These are phyloP conservation scores for Zophobas atratus DNA, from an alignment of 1,140 invertebrate genomes.

Conservation along the genomic window DNA sequence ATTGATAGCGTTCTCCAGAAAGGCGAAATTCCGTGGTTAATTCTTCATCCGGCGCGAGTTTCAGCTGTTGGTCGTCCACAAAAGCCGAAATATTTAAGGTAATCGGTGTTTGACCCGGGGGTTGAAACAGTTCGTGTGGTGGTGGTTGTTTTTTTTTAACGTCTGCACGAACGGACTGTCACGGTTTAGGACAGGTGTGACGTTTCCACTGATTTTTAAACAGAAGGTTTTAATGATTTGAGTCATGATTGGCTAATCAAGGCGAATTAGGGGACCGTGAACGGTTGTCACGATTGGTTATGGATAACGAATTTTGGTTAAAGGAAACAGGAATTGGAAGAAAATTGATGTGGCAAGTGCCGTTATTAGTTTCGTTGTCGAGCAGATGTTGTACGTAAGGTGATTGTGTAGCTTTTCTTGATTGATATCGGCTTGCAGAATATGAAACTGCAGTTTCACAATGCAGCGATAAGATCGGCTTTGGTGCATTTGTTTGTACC, in stretches of 20 bases:
- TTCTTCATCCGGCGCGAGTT: no score
- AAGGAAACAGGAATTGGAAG: neutral
- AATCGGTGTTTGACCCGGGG: conserved; percentile 3
- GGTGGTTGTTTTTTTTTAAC: neutral
- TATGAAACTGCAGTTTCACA: no score
- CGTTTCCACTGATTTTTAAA: neutral
- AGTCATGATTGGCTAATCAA: neutral
- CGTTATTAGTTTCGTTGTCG: no score
- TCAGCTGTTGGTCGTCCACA: no score
- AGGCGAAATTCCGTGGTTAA: no score
- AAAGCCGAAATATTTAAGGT: neutral
- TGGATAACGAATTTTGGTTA: neutral
- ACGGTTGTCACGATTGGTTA: neutral
- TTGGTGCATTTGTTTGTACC: no score
- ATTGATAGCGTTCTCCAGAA: no score
- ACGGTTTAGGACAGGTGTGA: neutral
- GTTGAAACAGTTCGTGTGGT: neutral
- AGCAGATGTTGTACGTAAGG: no score
- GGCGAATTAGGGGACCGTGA: neutral
- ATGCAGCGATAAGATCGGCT: no score
- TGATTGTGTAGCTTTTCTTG: no score
- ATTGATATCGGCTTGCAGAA: no score
- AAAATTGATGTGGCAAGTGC: neutral
- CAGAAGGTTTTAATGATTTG: neutral
- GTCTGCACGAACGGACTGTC: neutral